A percentile compares a stretch with the other conserved stretches of the same genome.
phyloP scores from a whole-genome alignment of 1,140 invertebrate genomes.

The Diorhabda sublineata region DNA sequence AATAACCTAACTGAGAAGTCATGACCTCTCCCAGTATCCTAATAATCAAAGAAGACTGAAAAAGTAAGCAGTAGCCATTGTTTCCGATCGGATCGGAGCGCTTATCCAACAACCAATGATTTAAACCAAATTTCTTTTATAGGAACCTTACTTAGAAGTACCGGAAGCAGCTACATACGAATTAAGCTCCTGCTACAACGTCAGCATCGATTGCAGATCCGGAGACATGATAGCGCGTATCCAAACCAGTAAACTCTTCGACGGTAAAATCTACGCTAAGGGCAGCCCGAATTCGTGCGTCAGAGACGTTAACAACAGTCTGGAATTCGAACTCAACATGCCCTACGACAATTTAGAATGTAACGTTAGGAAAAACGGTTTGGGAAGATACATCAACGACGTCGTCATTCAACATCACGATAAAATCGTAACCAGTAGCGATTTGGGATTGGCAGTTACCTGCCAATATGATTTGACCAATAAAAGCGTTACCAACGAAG shows the following conservation, averaged over 20 bases:
- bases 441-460: slow-evolving; percentile 85
- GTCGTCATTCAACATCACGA: slow-evolving; percentile 93
- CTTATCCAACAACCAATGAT: no score
- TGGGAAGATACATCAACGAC: slow-evolving; percentile 82
- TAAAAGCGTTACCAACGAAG: slow-evolving; percentile 88
- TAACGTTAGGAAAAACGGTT: slow-evolving; percentile 79
- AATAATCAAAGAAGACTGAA: no score
- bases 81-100: no score
- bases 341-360: slow-evolving; percentile 89
- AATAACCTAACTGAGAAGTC: no score
- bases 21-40: no score
- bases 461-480: slow-evolving; percentile 92
- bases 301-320: slow-evolving; percentile 74
- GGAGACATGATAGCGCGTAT: slow-evolving; percentile 90
- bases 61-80: no score
- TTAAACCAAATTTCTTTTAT: slow-evolving; percentile 20
- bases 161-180: slow-evolving; percentile 88
- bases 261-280: slow-evolving; percentile 92
- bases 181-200: slow-evolving; percentile 90
- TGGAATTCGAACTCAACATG: slow-evolving; percentile 86
- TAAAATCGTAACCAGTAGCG: slow-evolving; percentile 89
- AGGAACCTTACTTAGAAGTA: slow-evolving; percentile 86
- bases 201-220: slow-evolving; percentile 85
- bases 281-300: slow-evolving; percentile 89
- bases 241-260: slow-evolving; percentile 86